Evolutionary conservation across 2,113 vertebrate species (phyloP).

Genomic region (Dryoscopus gambensis): DNA sequence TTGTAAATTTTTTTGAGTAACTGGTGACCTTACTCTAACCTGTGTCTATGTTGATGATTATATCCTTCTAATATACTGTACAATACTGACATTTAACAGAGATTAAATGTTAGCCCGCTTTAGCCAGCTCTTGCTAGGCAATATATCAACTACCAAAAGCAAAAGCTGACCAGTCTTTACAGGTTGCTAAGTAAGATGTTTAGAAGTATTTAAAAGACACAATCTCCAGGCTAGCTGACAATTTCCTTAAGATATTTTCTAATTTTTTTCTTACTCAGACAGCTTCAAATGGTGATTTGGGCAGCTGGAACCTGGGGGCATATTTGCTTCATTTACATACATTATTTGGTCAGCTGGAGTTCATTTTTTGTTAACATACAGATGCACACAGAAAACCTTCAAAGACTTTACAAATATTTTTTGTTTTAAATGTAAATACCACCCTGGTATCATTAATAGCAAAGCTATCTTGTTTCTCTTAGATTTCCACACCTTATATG

Average conservation of each 20-base stretch:
- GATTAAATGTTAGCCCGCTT: neutral
- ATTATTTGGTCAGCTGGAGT: conserved; percentile 56
- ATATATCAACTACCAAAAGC: neutral
- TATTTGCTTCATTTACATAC: conserved; percentile 52
- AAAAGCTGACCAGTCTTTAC: neutral
- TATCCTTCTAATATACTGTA: neutral
- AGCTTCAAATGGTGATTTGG: neutral
- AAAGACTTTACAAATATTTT: conserved; percentile 41
- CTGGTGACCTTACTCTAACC: neutral
- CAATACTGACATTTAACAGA: neutral
- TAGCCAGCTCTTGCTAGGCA: neutral
- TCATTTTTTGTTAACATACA: conserved; percentile 36
- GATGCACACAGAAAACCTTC: conserved; percentile 43
- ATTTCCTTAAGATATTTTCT: neutral
- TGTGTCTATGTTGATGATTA: neutral
- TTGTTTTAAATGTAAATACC: conserved; percentile 56
- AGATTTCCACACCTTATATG: neutral
- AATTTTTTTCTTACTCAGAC: neutral
- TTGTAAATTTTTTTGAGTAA: neutral
- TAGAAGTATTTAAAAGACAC: neutral
- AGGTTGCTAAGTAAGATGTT: neutral
- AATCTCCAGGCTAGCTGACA: neutral
- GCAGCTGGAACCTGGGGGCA: conserved; percentile 26
- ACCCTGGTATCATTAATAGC: conserved; percentile 6
- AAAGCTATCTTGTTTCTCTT: conserved; percentile 10